Evolutionary conservation across 2,888 invertebrate species (phyloP), one percentile per base, ranked within the genome.

Genomic region (Isotomurus palustris): DNA sequence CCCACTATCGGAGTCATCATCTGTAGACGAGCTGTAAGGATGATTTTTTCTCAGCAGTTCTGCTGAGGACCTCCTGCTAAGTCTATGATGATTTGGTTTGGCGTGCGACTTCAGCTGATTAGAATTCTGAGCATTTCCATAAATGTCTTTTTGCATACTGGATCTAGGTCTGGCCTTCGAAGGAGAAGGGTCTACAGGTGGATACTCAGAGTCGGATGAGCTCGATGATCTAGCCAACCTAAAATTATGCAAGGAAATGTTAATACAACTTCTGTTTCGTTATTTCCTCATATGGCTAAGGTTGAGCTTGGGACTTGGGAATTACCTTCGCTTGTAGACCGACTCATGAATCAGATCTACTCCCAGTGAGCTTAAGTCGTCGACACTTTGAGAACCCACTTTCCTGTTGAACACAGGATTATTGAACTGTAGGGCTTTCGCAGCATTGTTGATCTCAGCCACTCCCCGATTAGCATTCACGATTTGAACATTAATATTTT

Each of bases 1-100:
- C 29, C 60, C 60, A 59, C 66, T 66, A 48, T 70, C 70, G 36
- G 67, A 69, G 24, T 70, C 70, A 52, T 70, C 70, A 50, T 68
- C 68, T 1, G 68, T 64, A 1, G 70, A 70, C 8, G 70, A 67
- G 29, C 64, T 64, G 45, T 69, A 68, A 2, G 70, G 70, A 62
- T 70, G 68, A 58, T 66, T 67, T 48, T 66, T 66, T 29, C 67
- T 40, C n/a, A 69, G 58, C 17, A 70, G 60, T 41, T 70, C 70
- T 3, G 68, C 68, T 4, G 70, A 68, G 1, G 70, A 70, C 17
- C 70, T 62, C 27, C 70, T 57, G 53, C 64, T 67, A 49, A 70
- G 36, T 10, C 69, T 62, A 47, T 64, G 64, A 53, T 68, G 64
- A 41, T 55, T 62, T 24, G 61, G 40, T 28, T 62, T 62, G 4